Evolutionary conservation across 2,888 invertebrate genomes (phyloP).

Genomic region (Endotricha flammealis): DNA sequence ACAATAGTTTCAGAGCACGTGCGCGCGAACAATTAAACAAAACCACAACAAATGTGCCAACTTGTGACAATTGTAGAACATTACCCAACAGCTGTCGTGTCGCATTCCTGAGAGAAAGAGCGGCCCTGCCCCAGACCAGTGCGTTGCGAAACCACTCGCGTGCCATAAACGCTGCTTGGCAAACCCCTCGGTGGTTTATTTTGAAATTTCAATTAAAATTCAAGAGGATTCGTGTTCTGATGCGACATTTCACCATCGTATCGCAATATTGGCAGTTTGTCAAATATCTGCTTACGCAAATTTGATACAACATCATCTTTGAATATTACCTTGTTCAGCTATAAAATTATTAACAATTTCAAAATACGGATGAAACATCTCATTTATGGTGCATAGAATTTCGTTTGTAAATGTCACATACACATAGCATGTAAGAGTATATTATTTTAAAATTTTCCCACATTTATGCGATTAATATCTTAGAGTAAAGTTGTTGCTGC

Average conservation of each 20-base stretch:
- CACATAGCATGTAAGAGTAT: no score
- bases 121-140: slow-evolving; percentile 51
- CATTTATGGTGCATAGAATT: no score
- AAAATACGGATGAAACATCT: no score
- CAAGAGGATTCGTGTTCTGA: slow-evolving; percentile 44
- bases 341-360: no score
- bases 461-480: no score
- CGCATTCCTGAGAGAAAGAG: slow-evolving; percentile 63
- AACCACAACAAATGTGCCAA: slow-evolving; percentile 30
- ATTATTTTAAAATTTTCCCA: no score
- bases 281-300: slow-evolving; percentile 9
- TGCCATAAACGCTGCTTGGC: slow-evolving; percentile 47
- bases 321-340: slow-evolving; percentile 1
- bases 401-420: no score
- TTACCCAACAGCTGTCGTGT: slow-evolving; percentile 26
- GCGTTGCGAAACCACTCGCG: slow-evolving; percentile 46
- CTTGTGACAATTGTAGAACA: slow-evolving; percentile 21
- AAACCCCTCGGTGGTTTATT: slow-evolving; percentile 49
- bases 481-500: no score
- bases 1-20: slow-evolving; percentile 28
- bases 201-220: slow-evolving; percentile 64
- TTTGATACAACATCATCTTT: slow-evolving; percentile 17
- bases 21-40: slow-evolving; percentile 28
- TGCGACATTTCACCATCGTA: slow-evolving; percentile 40
- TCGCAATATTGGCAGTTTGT: slow-evolving; percentile 39